Evolutionary conservation across 2,797 vertebrate genomes (phyloP), one percentile per base, ranked within the genome.

Genomic region (Pogoniulus pusillus): DNA sequence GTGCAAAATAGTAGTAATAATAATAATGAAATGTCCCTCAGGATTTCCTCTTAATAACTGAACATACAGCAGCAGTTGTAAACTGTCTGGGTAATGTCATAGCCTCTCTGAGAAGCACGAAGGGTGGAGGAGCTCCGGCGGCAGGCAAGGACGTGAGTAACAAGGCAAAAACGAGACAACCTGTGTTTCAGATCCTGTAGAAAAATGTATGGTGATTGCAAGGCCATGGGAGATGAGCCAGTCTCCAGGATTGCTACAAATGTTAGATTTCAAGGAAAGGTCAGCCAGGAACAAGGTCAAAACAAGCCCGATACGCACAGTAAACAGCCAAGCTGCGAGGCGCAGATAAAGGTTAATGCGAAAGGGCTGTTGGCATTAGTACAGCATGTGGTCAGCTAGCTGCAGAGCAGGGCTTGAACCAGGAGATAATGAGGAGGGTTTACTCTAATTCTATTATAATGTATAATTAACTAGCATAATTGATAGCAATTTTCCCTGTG

Each of bases 401-500:
- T 73, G 70, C 6, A 35, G 79, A 94, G 82, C 85, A 57, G 77
- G 73, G 89, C 80, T 86, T 95, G 87, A 81, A 82, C 81, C 47
- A 20, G 90, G 66, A 76, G 53, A 89, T 94, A 81, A 84, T 51
- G 91, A 93, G 80, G 55, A 91, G 89, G 74, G 86, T 92, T 96
- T 92, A 85, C 88, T 91, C 91, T 78, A 92, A 70, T 96, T 95
- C 94, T 83, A 65, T 94, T 96, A 82, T 13, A 85, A 79, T 92
- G 59, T 93, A 82, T 96, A 96, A 97, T 97, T 96, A 96, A 87
- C 91, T 64, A 63, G 89, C 73, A 63, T 96, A 96, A 88, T 91
- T 82, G 93, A 93, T 94, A 93, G 94, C 91, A 93, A 17, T 96
- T 96, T 96, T 95, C 94, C 93, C 93, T 29, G 63, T 64, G 77